Conservation (phyloP, 2,113 vertebrate genomes). For the Erpornis zantholeuca region DNA sequence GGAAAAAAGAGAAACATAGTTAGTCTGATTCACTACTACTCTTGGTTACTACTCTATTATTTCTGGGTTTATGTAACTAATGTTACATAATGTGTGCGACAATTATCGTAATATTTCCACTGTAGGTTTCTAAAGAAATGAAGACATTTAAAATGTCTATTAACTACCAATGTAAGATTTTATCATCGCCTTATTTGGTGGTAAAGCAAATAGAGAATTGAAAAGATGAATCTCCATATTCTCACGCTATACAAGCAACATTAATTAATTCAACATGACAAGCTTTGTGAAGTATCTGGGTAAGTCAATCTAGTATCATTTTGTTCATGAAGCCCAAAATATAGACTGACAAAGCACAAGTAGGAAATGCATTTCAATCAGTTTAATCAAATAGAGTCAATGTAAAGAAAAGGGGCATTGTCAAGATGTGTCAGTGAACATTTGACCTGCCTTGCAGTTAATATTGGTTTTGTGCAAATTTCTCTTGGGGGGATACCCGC, state of each 20-base stretch:
- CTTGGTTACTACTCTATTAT: background rate
- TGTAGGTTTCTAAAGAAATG: background rate
- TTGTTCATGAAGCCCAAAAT: slow-evolving; percentile 55
- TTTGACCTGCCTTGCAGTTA: slow-evolving; percentile 60
- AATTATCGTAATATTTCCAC: background rate
- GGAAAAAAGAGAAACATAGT: background rate
- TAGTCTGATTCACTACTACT: background rate
- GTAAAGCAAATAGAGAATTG: slow-evolving; percentile 6
- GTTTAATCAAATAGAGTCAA: slow-evolving; percentile 63
- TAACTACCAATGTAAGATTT: background rate
- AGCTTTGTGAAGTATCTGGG: slow-evolving; percentile 58
- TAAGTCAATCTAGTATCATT: slow-evolving; percentile 64
- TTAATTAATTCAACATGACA: slow-evolving; percentile 64
- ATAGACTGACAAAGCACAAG: slow-evolving; percentile 66
- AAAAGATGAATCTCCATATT: slow-evolving; percentile 41
- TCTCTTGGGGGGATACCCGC: background rate
- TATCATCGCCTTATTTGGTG: background rate
- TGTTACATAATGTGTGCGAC: background rate
- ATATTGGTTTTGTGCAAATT: slow-evolving; percentile 31
- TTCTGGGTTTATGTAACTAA: background rate
- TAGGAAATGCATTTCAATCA: slow-evolving; percentile 65
- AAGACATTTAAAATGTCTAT: background rate
- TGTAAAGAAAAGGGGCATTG: slow-evolving; percentile 62
- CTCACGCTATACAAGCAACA: slow-evolving; percentile 35
- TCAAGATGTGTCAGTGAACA: slow-evolving; percentile 66